Percentiles rank a stretch among this genome's conserved stretches.
Evolutionary conservation across 2,113 vertebrate species (phyloP).

Genomic region (Protobothrops mucrosquamatus): DNA sequence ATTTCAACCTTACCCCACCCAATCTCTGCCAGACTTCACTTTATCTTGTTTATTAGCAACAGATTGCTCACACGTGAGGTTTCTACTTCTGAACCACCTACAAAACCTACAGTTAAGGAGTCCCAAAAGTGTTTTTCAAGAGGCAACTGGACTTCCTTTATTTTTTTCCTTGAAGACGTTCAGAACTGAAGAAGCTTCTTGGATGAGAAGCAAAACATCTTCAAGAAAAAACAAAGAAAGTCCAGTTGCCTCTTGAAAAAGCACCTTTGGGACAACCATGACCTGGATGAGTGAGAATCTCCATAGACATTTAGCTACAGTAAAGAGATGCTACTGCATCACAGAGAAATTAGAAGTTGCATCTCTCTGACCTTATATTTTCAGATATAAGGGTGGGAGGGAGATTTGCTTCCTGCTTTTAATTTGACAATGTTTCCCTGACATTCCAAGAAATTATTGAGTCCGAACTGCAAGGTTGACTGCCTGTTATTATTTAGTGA

Average conservation of each 20-base stretch:
- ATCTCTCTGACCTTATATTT: not conserved
- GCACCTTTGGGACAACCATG: no score
- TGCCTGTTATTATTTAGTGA: not conserved
- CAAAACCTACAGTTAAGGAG: not conserved
- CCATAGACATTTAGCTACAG: no score
- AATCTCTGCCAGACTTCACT: not conserved
- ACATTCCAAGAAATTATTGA: not conserved
- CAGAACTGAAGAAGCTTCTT: no score
- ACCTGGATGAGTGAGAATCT: no score
- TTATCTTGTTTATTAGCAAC: not conserved
- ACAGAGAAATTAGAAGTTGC: not conserved
- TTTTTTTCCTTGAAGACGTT: no score
- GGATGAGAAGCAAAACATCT: no score
- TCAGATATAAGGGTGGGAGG: not conserved
- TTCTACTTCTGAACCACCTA: not conserved
- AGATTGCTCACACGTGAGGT: not conserved
- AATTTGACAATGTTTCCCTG: not conserved
- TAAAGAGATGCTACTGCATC: not conserved
- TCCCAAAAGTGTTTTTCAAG: no score
- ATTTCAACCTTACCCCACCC: not conserved
- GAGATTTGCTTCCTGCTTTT: not conserved
- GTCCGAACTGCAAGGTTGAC: not conserved
- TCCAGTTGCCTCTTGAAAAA: no score
- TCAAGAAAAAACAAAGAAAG: no score
- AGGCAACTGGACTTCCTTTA: no score